phyloP scores from a whole-genome alignment of 2,113 vertebrate genomes.

The Trichomycterus rosablanca region DNA sequence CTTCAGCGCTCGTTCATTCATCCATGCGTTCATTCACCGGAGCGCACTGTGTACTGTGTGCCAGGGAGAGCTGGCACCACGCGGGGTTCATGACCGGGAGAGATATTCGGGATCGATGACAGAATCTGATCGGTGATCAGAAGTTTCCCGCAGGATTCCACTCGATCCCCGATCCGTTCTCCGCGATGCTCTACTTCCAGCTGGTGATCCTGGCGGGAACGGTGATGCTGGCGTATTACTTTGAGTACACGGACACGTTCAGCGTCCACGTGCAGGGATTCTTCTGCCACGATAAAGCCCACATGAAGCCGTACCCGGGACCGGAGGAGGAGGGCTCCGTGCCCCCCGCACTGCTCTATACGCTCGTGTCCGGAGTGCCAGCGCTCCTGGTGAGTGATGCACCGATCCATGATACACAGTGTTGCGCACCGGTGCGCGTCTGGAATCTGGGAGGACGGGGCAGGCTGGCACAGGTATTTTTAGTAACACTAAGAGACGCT shows the following conservation, averaged over 20 bases:
- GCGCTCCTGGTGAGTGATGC: slow-evolving; percentile 76
- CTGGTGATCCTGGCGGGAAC: slow-evolving; percentile 85
- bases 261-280: slow-evolving; percentile 82
- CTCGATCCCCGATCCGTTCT: background rate
- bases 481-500: too few relatives aligned
- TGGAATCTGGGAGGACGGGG: too few relatives aligned
- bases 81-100: too few relatives aligned
- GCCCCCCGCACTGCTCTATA: slow-evolving; percentile 79
- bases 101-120: too few relatives aligned
- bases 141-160: background rate
- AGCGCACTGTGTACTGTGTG: too few relatives aligned
- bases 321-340: slow-evolving; percentile 80
- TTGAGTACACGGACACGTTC: slow-evolving; percentile 91
- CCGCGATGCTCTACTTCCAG: slow-evolving; percentile 88
- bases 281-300: slow-evolving; percentile 80
- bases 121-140: too few relatives aligned
- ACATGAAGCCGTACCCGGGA: slow-evolving; percentile 83
- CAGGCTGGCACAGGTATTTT: too few relatives aligned
- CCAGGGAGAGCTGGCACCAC: too few relatives aligned
- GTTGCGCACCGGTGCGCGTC: too few relatives aligned
- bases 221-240: slow-evolving; percentile 87
- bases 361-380: slow-evolving; percentile 80
- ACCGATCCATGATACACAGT: background rate
- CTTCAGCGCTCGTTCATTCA: too few relatives aligned
- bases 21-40: too few relatives aligned